Percentiles rank a stretch among this genome's conserved stretches.
Evolutionary conservation across 2,113 vertebrate species (phyloP).

Genomic region (Procapra przewalskii): DNA sequence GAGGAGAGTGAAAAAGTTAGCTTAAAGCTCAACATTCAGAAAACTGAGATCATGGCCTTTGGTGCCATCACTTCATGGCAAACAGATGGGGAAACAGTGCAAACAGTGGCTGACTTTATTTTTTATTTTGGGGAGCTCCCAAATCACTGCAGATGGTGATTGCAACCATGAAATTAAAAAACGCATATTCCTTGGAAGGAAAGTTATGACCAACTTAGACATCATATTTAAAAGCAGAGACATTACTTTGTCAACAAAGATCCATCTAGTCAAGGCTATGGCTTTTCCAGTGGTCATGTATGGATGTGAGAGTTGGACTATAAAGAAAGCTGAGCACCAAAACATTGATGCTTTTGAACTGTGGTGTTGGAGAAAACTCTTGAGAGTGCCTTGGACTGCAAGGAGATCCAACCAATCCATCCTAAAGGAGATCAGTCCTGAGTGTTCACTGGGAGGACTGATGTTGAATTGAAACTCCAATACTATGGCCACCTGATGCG

Average conservation of each 20-base stretch:
- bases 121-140: rapidly evolving
- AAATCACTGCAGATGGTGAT: background rate
- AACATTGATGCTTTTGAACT: background rate
- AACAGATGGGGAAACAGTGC: background rate
- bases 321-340: rapidly evolving
- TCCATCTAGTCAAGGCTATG: background rate
- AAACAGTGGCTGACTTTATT: background rate
- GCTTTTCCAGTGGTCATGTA: background rate
- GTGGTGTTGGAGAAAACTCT: background rate
- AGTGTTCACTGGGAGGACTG: background rate
- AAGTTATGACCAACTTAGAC: background rate
- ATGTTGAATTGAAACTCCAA: background rate
- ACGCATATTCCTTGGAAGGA: background rate
- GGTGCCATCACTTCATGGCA: background rate
- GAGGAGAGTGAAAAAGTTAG: background rate
- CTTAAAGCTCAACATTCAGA: background rate
- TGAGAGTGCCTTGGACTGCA: background rate
- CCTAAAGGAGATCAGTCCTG: background rate
- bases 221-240: background rate
- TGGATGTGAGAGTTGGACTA: background rate
- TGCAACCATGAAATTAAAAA: background rate
- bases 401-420: background rate
- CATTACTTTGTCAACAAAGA: background rate
- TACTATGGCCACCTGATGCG: background rate
- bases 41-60: background rate